Conservation (phyloP, 2,888 invertebrate genomes). For the Trilocha varians region DNA sequence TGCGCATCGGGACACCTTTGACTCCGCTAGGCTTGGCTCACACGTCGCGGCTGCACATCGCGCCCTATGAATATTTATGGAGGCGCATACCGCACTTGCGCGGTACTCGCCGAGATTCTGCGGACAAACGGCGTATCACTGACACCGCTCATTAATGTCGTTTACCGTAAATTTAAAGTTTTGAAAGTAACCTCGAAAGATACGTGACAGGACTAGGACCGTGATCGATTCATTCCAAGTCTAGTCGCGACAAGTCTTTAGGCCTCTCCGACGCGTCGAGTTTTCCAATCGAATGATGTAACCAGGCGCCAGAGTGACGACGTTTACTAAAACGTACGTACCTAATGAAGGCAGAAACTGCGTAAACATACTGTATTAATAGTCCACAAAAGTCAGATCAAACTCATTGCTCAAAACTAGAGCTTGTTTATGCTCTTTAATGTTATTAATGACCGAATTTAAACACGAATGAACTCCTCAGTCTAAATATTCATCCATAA, state of each 20-base stretch:
- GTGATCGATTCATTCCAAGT: conserved; percentile 38
- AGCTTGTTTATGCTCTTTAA: not conserved
- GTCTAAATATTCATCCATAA: not conserved
- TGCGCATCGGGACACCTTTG: conserved; percentile 48
- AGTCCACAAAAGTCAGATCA: not conserved
- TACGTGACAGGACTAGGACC: conserved; percentile 48
- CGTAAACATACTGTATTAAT: conserved; percentile 2
- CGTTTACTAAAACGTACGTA: conserved; percentile 14
- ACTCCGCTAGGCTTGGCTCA: conserved; percentile 37
- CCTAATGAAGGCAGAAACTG: conserved; percentile 3
- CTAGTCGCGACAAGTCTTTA: conserved; percentile 44
- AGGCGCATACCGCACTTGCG: conserved; percentile 32
- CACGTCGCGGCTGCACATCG: conserved; percentile 34
- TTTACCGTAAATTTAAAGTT: conserved; percentile 58
- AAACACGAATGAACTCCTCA: not conserved
- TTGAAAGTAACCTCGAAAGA: conserved; percentile 49
- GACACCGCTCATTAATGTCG: conserved; percentile 53
- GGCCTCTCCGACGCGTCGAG: conserved; percentile 44
- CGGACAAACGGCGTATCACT: conserved; percentile 31
- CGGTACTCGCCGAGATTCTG: conserved; percentile 25
- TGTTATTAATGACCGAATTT: not conserved
- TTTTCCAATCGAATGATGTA: conserved; percentile 64
- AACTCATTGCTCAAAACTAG: not conserved
- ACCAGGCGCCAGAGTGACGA: conserved; percentile 57
- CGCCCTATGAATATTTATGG: conserved; percentile 52